phyloP scores from a whole-genome alignment of 37 sponge, comb jelly and placozoan genomes.

The Aplysina aerophoba region DNA sequence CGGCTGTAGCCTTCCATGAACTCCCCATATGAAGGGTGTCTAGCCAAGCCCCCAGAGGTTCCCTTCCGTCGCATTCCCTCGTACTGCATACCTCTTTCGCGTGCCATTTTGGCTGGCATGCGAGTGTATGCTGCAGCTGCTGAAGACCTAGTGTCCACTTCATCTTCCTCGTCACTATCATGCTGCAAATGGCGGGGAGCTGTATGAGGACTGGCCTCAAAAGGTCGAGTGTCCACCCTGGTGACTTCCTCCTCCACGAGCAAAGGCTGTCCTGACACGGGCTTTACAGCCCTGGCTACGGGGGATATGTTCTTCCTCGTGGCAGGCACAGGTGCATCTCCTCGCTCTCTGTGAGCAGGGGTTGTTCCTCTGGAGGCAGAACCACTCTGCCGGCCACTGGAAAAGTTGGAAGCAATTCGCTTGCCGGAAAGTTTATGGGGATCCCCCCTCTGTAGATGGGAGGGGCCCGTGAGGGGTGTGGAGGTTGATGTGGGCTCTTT shows the following conservation, averaged over 20 bases:
- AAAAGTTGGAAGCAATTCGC: background rate
- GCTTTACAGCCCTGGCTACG: background rate
- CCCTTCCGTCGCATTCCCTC: background rate
- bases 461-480: slow-evolving; percentile 3
- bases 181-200: background rate
- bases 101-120: background rate
- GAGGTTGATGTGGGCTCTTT: slow-evolving; percentile 20
- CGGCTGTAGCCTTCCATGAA: slow-evolving; percentile 9
- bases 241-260: background rate
- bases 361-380: too few species aligned
- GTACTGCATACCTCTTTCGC: background rate
- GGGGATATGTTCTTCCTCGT: background rate
- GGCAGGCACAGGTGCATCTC: background rate
- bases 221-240: background rate
- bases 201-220: background rate
- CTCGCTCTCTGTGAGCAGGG: too few species aligned
- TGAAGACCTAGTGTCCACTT: background rate
- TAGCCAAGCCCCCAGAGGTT: background rate
- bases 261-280: background rate
- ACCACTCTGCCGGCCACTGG: background rate
- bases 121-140: background rate
- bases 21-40: slow-evolving; percentile 5
- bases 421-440: background rate
- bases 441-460: background rate
- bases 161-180: background rate